Conservation (phyloP, 92 coral and sea anemone genomes). For the Scolanthus callimorphus region DNA sequence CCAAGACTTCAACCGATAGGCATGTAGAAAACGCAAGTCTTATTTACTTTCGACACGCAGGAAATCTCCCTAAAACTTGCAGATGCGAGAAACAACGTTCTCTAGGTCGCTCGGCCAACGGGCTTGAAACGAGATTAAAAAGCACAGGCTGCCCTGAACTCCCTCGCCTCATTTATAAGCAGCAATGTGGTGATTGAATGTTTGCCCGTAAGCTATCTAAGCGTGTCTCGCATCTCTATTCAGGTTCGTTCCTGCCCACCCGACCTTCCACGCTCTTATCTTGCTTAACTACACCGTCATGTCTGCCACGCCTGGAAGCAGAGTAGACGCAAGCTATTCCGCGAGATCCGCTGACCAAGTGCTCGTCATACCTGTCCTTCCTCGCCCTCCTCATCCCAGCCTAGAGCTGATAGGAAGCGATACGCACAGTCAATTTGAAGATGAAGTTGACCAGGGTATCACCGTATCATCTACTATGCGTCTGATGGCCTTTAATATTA, state of each 20-base stretch:
- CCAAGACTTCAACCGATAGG: too few species aligned
- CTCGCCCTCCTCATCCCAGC: background rate
- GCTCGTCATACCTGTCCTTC: slow-evolving; percentile 4
- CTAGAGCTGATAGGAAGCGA: background rate
- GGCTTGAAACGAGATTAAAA: too few species aligned
- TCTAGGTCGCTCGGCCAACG: too few species aligned
- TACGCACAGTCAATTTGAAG: background rate
- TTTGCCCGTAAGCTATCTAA: background rate
- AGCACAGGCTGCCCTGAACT: too few species aligned
- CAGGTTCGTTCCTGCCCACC: slow-evolving; percentile 9
- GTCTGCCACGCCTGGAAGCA: slow-evolving; percentile 14
- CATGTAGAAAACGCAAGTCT: too few species aligned
- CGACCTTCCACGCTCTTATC: slow-evolving; percentile 22
- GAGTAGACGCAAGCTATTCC: slow-evolving; percentile 24
- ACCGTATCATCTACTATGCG: background rate
- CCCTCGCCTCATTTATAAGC: too few species aligned
- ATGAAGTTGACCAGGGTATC: background rate
- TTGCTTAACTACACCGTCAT: slow-evolving; percentile 33
- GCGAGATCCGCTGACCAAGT: slow-evolving; percentile 12
- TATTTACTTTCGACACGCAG: too few species aligned
- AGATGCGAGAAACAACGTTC: too few species aligned
- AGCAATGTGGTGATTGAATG: too few species aligned
- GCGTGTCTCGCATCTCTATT: background rate
- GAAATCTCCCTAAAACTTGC: too few species aligned
- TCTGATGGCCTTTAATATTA: background rate